These are phyloP conservation scores for Crotalus tigris DNA, from an alignment of 2,113 vertebrate genomes.

Conservation along the genomic window DNA sequence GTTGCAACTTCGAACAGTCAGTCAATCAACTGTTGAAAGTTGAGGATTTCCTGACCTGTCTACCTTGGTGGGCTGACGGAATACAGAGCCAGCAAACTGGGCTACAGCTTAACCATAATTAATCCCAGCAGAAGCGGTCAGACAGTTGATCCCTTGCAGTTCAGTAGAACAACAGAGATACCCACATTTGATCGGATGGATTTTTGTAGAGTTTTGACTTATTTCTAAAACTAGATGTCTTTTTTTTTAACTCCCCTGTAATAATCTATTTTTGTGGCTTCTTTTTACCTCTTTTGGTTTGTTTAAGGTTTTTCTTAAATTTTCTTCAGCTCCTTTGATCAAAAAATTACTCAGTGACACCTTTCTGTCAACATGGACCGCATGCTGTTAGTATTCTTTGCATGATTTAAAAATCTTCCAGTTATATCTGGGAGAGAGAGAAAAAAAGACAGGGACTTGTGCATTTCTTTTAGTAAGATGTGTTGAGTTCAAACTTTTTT, in stretches of 20 bases:
- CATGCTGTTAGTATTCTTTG: slow-evolving; percentile 74
- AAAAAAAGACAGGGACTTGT: slow-evolving; percentile 64
- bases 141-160: too few species aligned
- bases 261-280: slow-evolving; percentile 45
- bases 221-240: slow-evolving; percentile 51
- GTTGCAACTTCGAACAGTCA: too few species aligned
- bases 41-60: not conserved
- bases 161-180: not conserved
- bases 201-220: slow-evolving; percentile 66
- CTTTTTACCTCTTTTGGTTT: slow-evolving; percentile 43
- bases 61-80: not conserved
- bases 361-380: slow-evolving; percentile 70
- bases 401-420: slow-evolving; percentile 74
- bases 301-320: slow-evolving; percentile 23
- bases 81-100: not conserved
- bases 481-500: slow-evolving; percentile 60
- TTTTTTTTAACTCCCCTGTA: not conserved
- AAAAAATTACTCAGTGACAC: not conserved
- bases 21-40: too few species aligned
- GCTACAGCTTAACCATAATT: not conserved
- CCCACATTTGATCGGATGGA: slow-evolving; percentile 22
- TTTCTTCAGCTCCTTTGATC: slow-evolving; percentile 55
- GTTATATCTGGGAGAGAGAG: slow-evolving; percentile 71
- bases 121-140: not conserved
- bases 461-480: slow-evolving; percentile 75